Conservation (phyloP, 2,888 invertebrate species). For the Zaprionus lineosus region DNA sequence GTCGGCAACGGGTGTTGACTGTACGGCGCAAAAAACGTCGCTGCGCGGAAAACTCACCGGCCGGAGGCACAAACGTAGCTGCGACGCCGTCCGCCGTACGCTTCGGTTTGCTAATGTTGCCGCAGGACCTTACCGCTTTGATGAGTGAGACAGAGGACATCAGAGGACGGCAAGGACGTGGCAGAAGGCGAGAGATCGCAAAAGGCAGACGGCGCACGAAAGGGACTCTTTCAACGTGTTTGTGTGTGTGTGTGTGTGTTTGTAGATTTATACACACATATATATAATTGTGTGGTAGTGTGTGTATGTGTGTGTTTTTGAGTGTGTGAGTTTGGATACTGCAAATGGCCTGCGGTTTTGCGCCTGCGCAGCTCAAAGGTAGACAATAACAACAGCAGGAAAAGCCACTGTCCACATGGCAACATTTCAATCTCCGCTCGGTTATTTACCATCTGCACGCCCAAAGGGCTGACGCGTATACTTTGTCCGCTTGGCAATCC, state of each 20-base stretch:
- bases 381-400: constrained; percentile 11
- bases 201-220: constrained; percentile 33
- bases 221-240: constrained; percentile 6
- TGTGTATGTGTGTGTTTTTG: constrained; percentile 4
- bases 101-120: constrained; percentile 77
- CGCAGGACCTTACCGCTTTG: constrained; percentile 73
- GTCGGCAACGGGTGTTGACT: constrained; percentile 56
- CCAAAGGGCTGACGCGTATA: constrained; percentile 35
- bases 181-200: constrained; percentile 48
- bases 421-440: constrained; percentile 53
- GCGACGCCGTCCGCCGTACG: constrained; percentile 52
- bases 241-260: neutral
- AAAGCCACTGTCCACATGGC: constrained; percentile 36
- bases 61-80: constrained; percentile 42
- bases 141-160: constrained; percentile 59
- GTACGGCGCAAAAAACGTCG: constrained; percentile 70
- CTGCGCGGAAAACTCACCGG: constrained; percentile 68
- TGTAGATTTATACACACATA: too few relatives aligned
- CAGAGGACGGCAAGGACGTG: constrained; percentile 36
- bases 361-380: constrained; percentile 63
- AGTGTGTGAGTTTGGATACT: constrained; percentile 32
- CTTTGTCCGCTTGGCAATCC: constrained; percentile 21
- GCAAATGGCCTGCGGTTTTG: constrained; percentile 64
- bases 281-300: neutral
- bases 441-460: constrained; percentile 44